Evolutionary conservation across 1,140 invertebrate species (phyloP).

Genomic region (Saxidomus purpurata): DNA sequence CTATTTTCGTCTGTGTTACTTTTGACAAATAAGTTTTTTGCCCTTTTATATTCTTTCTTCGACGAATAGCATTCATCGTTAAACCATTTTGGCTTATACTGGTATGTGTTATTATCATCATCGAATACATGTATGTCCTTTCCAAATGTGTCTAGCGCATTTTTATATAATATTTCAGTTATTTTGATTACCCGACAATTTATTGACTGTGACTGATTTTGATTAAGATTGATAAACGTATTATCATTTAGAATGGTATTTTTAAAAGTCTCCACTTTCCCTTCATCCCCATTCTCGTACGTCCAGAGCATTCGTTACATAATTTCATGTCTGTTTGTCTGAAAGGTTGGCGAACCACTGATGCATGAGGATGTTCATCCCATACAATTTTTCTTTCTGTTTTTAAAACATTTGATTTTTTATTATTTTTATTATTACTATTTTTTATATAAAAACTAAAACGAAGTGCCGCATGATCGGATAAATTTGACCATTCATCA

Average conservation of each 20-base stretch:
- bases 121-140: not conserved
- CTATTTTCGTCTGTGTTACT: not conserved
- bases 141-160: not conserved
- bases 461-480: not conserved
- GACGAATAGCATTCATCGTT: not conserved
- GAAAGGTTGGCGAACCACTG: no score
- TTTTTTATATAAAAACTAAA: not conserved
- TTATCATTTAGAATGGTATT: not conserved
- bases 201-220: not conserved
- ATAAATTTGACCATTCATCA: slow-evolving; percentile 2
- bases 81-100: not conserved
- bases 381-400: not conserved
- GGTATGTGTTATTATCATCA: not conserved
- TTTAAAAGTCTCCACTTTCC: not conserved
- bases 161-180: not conserved
- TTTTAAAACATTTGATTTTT: not conserved
- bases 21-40: not conserved
- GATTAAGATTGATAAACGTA: not conserved
- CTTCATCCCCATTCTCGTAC: no score
- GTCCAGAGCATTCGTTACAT: no score
- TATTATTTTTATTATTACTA: not conserved
- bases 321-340: no score
- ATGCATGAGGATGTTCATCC: no score
- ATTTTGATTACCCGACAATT: not conserved
- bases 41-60: not conserved